A percentile compares a stretch with the other conserved stretches of the same genome.
phyloP scores from a whole-genome alignment of 2,113 vertebrate genomes.

The Eulemur macaco region DNA sequence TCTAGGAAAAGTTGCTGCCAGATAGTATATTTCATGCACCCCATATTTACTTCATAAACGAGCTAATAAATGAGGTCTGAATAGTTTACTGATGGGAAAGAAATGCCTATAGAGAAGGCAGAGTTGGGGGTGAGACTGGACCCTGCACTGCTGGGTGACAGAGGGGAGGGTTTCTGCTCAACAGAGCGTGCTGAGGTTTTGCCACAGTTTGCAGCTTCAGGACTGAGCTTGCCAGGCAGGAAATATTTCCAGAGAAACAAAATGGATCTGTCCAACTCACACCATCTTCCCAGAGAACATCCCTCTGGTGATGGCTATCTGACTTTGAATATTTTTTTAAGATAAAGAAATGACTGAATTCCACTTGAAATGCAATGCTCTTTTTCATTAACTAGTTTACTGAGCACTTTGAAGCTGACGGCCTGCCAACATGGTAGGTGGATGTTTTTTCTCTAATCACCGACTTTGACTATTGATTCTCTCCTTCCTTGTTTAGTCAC shows the following conservation, averaged over 20 bases:
- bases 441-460: background rate
- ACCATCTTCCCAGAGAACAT: background rate
- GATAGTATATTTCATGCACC: background rate
- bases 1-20: slow-evolving; percentile 3
- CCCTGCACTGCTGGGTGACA: background rate
- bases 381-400: background rate
- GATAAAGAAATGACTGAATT: background rate
- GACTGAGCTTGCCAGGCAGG: background rate
- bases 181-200: background rate
- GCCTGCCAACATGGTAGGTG: background rate
- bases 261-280: background rate
- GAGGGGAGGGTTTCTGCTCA: background rate
- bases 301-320: background rate
- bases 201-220: background rate
- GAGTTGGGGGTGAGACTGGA: background rate
- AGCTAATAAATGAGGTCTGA: background rate
- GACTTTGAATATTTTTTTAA: background rate
- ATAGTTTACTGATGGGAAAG: background rate
- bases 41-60: slow-evolving; percentile 12
- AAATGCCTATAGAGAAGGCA: background rate
- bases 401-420: background rate
- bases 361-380: background rate
- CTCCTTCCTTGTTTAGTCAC: background rate
- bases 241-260: background rate
- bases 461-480: background rate